Conservation (phyloP, 2,888 invertebrate genomes). For the Coleophora flavipennella region DNA sequence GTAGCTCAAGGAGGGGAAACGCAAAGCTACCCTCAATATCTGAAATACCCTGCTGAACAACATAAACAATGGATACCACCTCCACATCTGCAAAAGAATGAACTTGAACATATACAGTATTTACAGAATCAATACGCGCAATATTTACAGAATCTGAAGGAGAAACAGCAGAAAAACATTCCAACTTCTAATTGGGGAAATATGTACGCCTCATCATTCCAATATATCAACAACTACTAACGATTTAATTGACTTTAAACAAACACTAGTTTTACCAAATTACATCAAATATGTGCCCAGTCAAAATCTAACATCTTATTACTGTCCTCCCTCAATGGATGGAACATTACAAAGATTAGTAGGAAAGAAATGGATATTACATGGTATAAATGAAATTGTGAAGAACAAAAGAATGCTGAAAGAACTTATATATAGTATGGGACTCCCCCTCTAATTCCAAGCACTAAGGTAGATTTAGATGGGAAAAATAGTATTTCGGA, state of each 20-base stretch:
- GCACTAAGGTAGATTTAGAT: constrained; percentile 83
- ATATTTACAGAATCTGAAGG: constrained; percentile 22
- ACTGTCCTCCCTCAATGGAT: constrained; percentile 70
- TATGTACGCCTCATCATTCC: constrained; percentile 50
- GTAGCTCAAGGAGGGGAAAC: constrained; percentile 12
- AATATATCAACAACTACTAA: constrained; percentile 40
- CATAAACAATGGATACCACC: constrained; percentile 15
- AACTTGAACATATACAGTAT: constrained; percentile 16
- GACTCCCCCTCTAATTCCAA: constrained; percentile 85
- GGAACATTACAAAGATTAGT: constrained; percentile 30
- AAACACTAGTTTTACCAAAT: constrained; percentile 18
- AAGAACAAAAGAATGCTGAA: constrained; percentile 72
- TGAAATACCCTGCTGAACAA: constrained; percentile 21
- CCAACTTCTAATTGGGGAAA: constrained; percentile 48
- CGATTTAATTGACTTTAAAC: constrained; percentile 19
- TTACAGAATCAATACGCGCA: constrained; percentile 19
- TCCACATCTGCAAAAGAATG: constrained; percentile 9
- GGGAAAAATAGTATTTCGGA: too few species aligned
- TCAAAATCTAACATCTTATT: constrained; percentile 32
- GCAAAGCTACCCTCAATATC: constrained; percentile 23
- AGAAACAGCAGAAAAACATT: constrained; percentile 15
- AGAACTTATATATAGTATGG: constrained; percentile 81
- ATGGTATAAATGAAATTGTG: constrained; percentile 61
- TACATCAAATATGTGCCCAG: constrained; percentile 33
- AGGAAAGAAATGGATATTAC: constrained; percentile 35